Evolutionary conservation across 2,888 invertebrate species (phyloP), one percentile per base, ranked within the genome.

Genomic region (Tetragonisca angustula): DNA sequence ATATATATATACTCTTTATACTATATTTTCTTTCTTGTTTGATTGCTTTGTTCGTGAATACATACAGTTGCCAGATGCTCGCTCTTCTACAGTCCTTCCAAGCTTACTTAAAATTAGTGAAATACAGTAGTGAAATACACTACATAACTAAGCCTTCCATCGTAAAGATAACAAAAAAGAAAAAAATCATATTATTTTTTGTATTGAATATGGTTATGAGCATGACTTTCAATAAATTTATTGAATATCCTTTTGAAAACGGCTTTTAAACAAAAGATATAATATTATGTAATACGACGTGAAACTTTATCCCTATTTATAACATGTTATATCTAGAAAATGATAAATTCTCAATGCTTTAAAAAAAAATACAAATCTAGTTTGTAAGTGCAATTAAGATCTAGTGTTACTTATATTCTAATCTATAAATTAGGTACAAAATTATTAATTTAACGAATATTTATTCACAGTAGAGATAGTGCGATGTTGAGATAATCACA

Each of bases 401-500:
- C 17, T 70, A 24, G 61, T 27, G 17, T 43, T 24, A 61, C 27
- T 17, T 6, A 15, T 19, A 62, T 27, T 6, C 54, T 4, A 32
- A 77, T 11, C 19, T 49, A 27, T 21, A 32, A 59, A 64, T 72
- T 68, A 80, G 68, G 61, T 43, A 27, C 61, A 21, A 24, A 64
- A 68, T 52, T 62, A 62, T 24, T 49, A 17, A 43, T 43, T 52
- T 19, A 32, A 70, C 27, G 50, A 36, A 54, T 74, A 49, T n/a
- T 32, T 65, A 24, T 73, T 74, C 61, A 27, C 27, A 52, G 67
- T 85, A 80, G 82, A 74, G 52, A 71, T 87, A 87, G 75, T 80
- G 72, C 62, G 13, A 76, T 77, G 76, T 68, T 69, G 24, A 65
- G 61, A 73, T 68, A 62, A 76, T 61, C 27, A 82, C 78, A 65